Evolutionary conservation across 2,888 invertebrate species (phyloP), one percentile per base, ranked within the genome.

Genomic region (Ametastegia equiseti): DNA sequence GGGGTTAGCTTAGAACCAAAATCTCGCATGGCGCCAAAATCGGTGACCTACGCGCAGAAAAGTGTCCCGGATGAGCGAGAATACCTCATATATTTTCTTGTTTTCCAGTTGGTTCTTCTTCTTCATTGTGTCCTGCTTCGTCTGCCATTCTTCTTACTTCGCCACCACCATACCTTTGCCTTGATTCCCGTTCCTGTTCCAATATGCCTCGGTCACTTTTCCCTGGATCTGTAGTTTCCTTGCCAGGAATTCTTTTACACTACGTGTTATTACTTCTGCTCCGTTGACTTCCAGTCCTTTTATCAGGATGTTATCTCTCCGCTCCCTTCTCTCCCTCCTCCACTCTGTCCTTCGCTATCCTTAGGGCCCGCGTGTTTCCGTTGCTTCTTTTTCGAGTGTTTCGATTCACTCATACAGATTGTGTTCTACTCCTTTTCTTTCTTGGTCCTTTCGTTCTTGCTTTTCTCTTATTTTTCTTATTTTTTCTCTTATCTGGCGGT

Each of bases 51-150:
- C n/a, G n/a, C n/a, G n/a, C n/a, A n/a, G n/a, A n/a, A n/a, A n/a
- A n/a, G n/a, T n/a, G n/a, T n/a, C n/a, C n/a, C n/a, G n/a, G n/a
- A n/a, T n/a, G n/a, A n/a, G n/a, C n/a, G n/a, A n/a, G n/a, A n/a
- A n/a, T n/a, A n/a, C n/a, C n/a, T n/a, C n/a, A n/a, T 42, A 81
- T 4, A 81, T 63, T 69, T 81, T 45, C 13, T n/a, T 67, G 11
- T 54, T 71, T n/a, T 69, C 71, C 1, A 81, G 30, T 47, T 80
- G 67, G 27, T 33, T 30, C 36, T 81, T 81, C 4, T 65, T 15
- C 5, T 19, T 69, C 79, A 81, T 69, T 6, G 69, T 81, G 19
- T 39, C 60, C 0, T 81, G 39, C 19, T 81, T 81, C 9, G 45
- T 54, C n/a, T 36, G n/a, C 19, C 69, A 71, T 19, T 45, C 69